Base-by-base conservation (phyloP, 2,797 vertebrate species). In the Acridotheres tristis region DNA sequence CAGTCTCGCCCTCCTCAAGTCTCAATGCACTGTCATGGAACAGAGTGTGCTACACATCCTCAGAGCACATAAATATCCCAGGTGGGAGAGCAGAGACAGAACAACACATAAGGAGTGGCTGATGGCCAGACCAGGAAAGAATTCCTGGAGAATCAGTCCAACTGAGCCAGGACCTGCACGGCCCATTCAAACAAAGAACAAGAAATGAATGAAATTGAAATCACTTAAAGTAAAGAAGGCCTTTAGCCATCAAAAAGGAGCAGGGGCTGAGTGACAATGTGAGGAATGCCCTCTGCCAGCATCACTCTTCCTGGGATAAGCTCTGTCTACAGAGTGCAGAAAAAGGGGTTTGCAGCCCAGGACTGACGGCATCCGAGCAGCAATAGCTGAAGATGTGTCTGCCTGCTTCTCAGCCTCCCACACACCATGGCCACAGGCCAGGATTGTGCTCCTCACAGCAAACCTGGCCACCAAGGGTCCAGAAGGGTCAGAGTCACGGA, bases 381-480 rank as follows among this genome's bases (percentile, higher is more conserved):
- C 1, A 1, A 0, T 0, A 18, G 53, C 75, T 47, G 5, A 21
- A 42, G 54, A 12, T 0, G 0, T 0, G 12, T 45, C 51, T 2
- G 6, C 10, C 29, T 69, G 6, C 7, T 3, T 19, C 11, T 67
- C 20, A 55, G 62, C n/a, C 53, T 58, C 58, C 62, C 48, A 7
- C 43, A 16, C 14, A 12, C 9, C 14, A 7, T 0, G 11, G 63
- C 34, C 51, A 15, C 30, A 13, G 27, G 4, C 30, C 71, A 62
- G 32, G 29, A 36, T 5, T 34, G 47, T 36, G 9, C 62, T 71
- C 73, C 62, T 63, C 75, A 40, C 51, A 72, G 53, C 73, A 73
- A 81, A 69, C 16, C 22, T 1, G 1, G 10, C 54, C 32, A n/a
- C 4, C 81, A 63, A 40, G 65, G 45, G 30, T 16, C 17, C 50